These are phyloP conservation scores for Echiichthys vipera DNA, from an alignment of 2,797 vertebrate genomes.

Conservation along the genomic window DNA sequence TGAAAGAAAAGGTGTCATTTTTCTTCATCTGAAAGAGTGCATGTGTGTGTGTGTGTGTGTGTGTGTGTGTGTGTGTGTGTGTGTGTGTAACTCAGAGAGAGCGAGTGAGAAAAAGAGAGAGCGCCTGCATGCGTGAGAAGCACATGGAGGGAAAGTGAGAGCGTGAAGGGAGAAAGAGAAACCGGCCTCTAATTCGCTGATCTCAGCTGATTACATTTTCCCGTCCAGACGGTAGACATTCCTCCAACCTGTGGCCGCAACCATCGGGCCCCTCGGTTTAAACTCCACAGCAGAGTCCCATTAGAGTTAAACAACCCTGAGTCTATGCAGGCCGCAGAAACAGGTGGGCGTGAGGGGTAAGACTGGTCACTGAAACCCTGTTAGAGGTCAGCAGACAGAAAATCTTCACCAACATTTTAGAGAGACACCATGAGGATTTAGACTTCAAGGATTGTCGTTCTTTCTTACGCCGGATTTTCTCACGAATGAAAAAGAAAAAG, in stretches of 20 bases:
- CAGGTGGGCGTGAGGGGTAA: conserved; percentile 70
- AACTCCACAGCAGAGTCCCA: conserved; percentile 61
- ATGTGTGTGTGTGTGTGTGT: conserved; percentile 46
- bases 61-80: conserved; percentile 23
- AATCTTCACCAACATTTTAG: conserved; percentile 3
- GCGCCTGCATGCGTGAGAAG: conserved; percentile 68
- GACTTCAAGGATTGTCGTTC: conserved; percentile 2
- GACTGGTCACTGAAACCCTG: conserved; percentile 51
- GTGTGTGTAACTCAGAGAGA: conserved; percentile 6
- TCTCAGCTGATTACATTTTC: conserved; percentile 85
- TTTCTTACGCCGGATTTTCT: conserved; percentile 41
- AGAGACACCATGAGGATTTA: conserved; percentile 7
- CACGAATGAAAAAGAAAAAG: conserved; percentile 52
- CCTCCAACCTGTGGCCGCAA: conserved; percentile 78
- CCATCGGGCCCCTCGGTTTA: conserved; percentile 72
- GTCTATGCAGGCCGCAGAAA: conserved; percentile 64
- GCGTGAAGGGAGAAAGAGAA: conserved; percentile 67
- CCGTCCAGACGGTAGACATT: conserved; percentile 83
- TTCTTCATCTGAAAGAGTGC: conserved; percentile 73
- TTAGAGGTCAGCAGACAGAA: conserved; percentile 39
- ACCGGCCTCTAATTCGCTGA: conserved; percentile 79
- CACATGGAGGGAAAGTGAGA: conserved; percentile 66
- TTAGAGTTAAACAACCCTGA: conserved; percentile 71
- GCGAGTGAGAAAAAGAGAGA: conserved; percentile 47
- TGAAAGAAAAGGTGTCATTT: conserved; percentile 85